Conservation (phyloP, 2,888 invertebrate species). For the Conomelus anceps region DNA sequence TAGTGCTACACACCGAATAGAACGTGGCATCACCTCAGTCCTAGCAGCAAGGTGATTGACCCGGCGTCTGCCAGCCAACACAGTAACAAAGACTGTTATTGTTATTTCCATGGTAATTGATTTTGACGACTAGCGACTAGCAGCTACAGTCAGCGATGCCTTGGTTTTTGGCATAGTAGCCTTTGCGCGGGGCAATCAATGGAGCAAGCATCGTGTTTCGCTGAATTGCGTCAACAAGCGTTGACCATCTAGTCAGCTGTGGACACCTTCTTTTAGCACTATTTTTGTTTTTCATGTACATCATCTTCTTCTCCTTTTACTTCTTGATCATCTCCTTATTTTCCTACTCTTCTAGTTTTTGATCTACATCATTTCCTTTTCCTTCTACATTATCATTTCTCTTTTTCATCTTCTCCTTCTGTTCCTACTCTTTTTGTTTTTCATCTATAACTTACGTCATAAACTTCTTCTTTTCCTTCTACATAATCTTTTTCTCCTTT, state of each 20-base stretch:
- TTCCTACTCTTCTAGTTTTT: neutral
- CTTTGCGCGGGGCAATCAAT: too few species aligned
- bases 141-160: too few species aligned
- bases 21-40: neutral
- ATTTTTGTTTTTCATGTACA: neutral
- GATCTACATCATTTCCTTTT: neutral
- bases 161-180: neutral
- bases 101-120: neutral
- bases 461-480: neutral
- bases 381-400: neutral
- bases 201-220: neutral
- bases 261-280: neutral
- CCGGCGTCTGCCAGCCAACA: neutral
- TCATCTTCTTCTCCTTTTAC: neutral
- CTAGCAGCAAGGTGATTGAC: neutral
- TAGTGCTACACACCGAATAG: too few species aligned
- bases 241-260: too few species aligned
- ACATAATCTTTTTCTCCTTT: neutral
- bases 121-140: neutral
- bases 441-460: too few species aligned
- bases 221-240: neutral
- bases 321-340: neutral
- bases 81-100: neutral
- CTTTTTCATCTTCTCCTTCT: neutral
- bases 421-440: neutral